These are phyloP conservation scores for Ganaspis sp. DNA, from an alignment of 1,140 invertebrate genomes.

Conservation along the genomic window DNA sequence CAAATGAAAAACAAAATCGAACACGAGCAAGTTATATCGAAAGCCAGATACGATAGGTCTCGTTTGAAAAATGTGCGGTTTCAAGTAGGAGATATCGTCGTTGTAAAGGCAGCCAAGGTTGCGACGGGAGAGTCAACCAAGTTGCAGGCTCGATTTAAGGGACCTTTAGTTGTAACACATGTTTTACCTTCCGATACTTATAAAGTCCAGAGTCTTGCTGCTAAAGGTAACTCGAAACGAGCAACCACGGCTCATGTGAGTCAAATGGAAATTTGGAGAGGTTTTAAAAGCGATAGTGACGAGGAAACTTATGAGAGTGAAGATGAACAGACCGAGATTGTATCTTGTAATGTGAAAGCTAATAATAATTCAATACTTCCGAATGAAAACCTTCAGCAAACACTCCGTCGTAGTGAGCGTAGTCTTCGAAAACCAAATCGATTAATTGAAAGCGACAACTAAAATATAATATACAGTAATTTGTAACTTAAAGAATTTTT, in stretches of 20 bases:
- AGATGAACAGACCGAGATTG: no score
- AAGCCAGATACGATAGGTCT: conserved; percentile 28
- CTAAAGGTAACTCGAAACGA: background rate
- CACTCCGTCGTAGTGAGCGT: no score
- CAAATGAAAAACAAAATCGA: conserved; percentile 25
- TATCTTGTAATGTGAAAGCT: no score
- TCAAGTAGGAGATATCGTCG: conserved; percentile 33
- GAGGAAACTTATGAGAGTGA: background rate
- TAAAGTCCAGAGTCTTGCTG: conserved; percentile 45
- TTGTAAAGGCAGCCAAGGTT: background rate
- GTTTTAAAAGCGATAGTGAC: background rate
- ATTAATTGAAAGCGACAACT: no score
- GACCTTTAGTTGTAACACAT: conserved; percentile 26
- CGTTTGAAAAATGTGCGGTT: conserved; percentile 31
- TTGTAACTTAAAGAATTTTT: no score
- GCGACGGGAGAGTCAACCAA: conserved; percentile 39
- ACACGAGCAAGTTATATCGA: background rate
- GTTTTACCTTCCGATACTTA: conserved; percentile 34
- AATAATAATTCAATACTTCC: no score
- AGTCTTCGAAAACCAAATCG: no score
- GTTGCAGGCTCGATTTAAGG: conserved; percentile 26
- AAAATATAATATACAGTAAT: no score
- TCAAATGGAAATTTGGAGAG: conserved; percentile 36
- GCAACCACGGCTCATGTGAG: conserved; percentile 32
- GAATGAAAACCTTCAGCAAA: no score